Evolutionary conservation across 2,113 vertebrate genomes (phyloP), one percentile per base, ranked within the genome.

Genomic region (Chaenocephalus aceratus): DNA sequence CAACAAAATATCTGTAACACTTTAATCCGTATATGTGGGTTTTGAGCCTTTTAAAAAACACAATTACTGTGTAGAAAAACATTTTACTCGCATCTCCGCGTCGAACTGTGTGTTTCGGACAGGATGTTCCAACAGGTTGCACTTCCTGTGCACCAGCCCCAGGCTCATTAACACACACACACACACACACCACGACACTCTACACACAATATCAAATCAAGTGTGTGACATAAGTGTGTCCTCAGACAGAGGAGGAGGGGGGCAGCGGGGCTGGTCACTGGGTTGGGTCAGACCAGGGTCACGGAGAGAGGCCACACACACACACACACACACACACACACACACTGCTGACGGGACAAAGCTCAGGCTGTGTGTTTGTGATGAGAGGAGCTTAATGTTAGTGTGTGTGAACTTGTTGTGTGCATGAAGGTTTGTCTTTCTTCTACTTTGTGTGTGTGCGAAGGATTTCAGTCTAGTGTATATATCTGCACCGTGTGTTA

Each of bases 131-230:
- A 81, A 75, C 77, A 81, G 77, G 76, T 84, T 82, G 65, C 9
- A 46, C 86, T 85, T 90, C 85, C 86, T 88, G 74, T 61, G 52
- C 62, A 73, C 46, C 69, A 70, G 67, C 61, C 79, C 21, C n/a
- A 21, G 21, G 21, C 21, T 21, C 21, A 21, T 21, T 21, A 21
- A 34, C 52, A 10, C 58, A 10, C 57, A 10, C 15, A 21, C 16
- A 41, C 6, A 60, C 11, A 0, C 66, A 78, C 68, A 72, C 62
- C 36, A 36, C 36, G 63, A 76, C 68, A 76, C 68, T 60, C 68
- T 60, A 72, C 62, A 34, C 15, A 12, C 5, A 54, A 49, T 70
- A 80, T 85, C 52, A 53, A 78, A 79, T 86, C 52, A 54, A 65
- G 46, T 57, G 18, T 66, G 68, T 46, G 64, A 21, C 65, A 52